Evolutionary conservation across 2,888 invertebrate genomes (phyloP).

Genomic region (Proisotoma minuta): DNA sequence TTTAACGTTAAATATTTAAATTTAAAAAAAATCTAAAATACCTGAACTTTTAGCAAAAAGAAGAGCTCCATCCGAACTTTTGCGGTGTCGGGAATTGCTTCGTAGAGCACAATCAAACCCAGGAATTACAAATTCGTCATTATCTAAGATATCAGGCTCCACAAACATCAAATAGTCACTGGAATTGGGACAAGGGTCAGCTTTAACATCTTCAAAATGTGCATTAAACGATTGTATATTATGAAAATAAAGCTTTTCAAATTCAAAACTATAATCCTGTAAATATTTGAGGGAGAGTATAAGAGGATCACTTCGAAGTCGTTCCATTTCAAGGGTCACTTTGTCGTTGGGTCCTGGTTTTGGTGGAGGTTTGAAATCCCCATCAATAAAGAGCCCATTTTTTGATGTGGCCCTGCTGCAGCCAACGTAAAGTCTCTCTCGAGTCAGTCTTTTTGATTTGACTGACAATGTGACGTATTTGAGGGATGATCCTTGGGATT

Average conservation of each 20-base stretch:
- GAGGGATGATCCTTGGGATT: constrained; percentile 40
- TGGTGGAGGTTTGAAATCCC: constrained; percentile 11
- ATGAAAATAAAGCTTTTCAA: neutral
- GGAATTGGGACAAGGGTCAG: neutral
- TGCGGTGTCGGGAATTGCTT: neutral
- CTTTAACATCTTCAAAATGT: neutral
- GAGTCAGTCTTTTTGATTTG: neutral
- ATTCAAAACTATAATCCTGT: neutral
- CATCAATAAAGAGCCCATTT: constrained; percentile 21
- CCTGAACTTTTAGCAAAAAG: no score
- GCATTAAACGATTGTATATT: neutral
- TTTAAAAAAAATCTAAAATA: no score
- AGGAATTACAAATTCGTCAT: neutral
- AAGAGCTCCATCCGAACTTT: constrained; percentile 4
- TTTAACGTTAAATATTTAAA: no score
- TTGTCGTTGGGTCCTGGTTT: neutral
- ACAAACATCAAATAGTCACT: constrained; percentile 1
- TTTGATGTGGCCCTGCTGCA: constrained; percentile 24
- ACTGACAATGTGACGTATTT: neutral
- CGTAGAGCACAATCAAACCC: neutral
- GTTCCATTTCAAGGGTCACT: neutral
- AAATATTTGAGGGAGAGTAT: neutral
- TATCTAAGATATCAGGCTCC: neutral
- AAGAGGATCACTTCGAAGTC: neutral
- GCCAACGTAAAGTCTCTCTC: constrained; percentile 26